Percentiles rank a stretch among this genome's conserved stretches.
Conservation (phyloP, 1,140 invertebrate species). For the Drosophila kohkoa region DNA sequence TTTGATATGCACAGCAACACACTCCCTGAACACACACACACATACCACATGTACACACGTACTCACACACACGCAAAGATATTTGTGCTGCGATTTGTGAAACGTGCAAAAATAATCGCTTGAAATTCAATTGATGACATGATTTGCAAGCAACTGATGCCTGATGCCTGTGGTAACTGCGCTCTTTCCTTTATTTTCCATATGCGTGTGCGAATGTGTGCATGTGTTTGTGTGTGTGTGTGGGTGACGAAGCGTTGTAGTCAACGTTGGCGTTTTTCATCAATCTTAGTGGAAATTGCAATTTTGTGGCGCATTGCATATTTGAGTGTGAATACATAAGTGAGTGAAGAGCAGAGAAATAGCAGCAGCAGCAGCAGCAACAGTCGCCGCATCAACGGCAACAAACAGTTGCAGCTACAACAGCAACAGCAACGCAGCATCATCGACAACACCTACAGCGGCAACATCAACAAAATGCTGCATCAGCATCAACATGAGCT, state of each 20-base stretch:
- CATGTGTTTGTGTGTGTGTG: not conserved
- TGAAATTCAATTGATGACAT: slow-evolving; percentile 83
- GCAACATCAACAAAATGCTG: slow-evolving; percentile 32
- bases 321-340: slow-evolving; percentile 77
- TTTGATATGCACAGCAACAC: slow-evolving; percentile 54
- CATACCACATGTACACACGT: slow-evolving; percentile 2
- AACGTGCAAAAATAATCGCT: slow-evolving; percentile 80
- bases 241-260: slow-evolving; percentile 15
- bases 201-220: not conserved
- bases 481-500: slow-evolving; percentile 40
- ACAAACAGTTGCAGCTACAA: slow-evolving; percentile 15
- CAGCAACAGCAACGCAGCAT: not conserved
- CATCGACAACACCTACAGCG: slow-evolving; percentile 38
- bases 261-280: slow-evolving; percentile 71
- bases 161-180: slow-evolving; percentile 24
- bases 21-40: slow-evolving; percentile 6
- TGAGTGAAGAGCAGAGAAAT: slow-evolving; percentile 47
- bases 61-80: slow-evolving; percentile 46
- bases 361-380: not conserved
- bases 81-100: slow-evolving; percentile 72
- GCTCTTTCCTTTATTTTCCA: not conserved
- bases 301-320: slow-evolving; percentile 77
- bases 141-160: slow-evolving; percentile 69
- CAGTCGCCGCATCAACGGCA: slow-evolving; percentile 15
- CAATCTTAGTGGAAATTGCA: slow-evolving; percentile 83